Conservation (phyloP, 1,140 invertebrate species). For the Drosophila chauvacae region DNA sequence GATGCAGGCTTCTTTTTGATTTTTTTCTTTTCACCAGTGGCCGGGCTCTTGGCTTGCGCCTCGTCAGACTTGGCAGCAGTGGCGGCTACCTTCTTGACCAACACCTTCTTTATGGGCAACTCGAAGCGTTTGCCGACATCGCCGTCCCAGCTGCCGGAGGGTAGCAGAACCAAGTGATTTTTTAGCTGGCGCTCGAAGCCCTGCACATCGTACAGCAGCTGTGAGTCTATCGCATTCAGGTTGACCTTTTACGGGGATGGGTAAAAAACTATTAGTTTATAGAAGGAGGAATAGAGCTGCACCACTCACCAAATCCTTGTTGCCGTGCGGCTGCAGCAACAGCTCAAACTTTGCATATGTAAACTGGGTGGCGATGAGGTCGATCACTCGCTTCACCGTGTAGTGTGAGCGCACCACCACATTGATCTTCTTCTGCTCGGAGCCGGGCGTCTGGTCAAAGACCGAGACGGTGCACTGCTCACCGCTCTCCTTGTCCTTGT, state of each 20-base stretch:
- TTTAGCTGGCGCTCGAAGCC: slow-evolving; percentile 70
- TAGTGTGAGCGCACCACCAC: slow-evolving; percentile 85
- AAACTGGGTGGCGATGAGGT: slow-evolving; percentile 85
- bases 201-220: slow-evolving; percentile 63
- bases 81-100: slow-evolving; percentile 28
- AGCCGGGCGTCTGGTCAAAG: slow-evolving; percentile 85
- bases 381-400: slow-evolving; percentile 85
- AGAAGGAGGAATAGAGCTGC: background rate
- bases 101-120: slow-evolving; percentile 54
- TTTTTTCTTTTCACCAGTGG: slow-evolving; percentile 56
- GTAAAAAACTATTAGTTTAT: too few relatives aligned
- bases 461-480: slow-evolving; percentile 86
- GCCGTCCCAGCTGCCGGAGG: slow-evolving; percentile 68
- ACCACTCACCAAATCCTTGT: slow-evolving; percentile 68
- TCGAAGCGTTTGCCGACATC: slow-evolving; percentile 71
- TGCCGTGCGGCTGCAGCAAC: slow-evolving; percentile 73
- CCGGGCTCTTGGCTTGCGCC: slow-evolving; percentile 43
- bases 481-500: slow-evolving; percentile 72
- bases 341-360: slow-evolving; percentile 86
- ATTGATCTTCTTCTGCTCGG: slow-evolving; percentile 83
- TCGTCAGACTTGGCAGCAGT: slow-evolving; percentile 42
- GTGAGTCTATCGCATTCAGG: slow-evolving; percentile 60
- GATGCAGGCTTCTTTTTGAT: slow-evolving; percentile 37
- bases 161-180: slow-evolving; percentile 74
- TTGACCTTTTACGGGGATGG: too few relatives aligned